phyloP scores from a whole-genome alignment of 2,113 vertebrate genomes.

The Dipodomys stephensi region DNA sequence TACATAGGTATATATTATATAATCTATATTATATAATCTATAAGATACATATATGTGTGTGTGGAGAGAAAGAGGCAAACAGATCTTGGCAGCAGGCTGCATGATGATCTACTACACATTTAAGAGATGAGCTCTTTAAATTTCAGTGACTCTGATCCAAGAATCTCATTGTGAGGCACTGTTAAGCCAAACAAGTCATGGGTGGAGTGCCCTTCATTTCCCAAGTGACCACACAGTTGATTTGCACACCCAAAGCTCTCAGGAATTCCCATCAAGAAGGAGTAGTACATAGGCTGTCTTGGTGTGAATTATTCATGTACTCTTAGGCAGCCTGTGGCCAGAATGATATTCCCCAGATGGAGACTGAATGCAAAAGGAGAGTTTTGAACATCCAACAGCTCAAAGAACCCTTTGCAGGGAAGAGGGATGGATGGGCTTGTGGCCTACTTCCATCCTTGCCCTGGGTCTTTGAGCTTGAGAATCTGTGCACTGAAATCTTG shows the following conservation, averaged over 20 bases:
- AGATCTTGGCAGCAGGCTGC: neutral
- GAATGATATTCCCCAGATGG: slow-evolving; percentile 44
- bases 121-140: neutral
- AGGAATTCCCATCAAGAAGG: neutral
- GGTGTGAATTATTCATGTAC: slow-evolving; percentile 53
- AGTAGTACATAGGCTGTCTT: neutral
- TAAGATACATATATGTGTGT: no score
- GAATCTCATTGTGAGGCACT: neutral
- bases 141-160: neutral
- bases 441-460: neutral
- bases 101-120: neutral
- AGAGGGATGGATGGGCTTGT: neutral
- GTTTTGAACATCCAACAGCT: neutral
- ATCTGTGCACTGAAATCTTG: neutral
- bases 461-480: neutral
- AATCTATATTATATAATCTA: no score
- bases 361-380: slow-evolving; percentile 6
- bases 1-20: no score
- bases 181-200: neutral
- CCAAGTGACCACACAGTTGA: slow-evolving; percentile 13
- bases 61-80: fast-evolving
- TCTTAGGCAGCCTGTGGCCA: slow-evolving; percentile 62
- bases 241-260: neutral
- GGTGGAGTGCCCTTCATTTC: neutral
- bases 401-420: neutral